phyloP scores from a whole-genome alignment of 2,888 invertebrate genomes.

The Volucella bombylans region DNA sequence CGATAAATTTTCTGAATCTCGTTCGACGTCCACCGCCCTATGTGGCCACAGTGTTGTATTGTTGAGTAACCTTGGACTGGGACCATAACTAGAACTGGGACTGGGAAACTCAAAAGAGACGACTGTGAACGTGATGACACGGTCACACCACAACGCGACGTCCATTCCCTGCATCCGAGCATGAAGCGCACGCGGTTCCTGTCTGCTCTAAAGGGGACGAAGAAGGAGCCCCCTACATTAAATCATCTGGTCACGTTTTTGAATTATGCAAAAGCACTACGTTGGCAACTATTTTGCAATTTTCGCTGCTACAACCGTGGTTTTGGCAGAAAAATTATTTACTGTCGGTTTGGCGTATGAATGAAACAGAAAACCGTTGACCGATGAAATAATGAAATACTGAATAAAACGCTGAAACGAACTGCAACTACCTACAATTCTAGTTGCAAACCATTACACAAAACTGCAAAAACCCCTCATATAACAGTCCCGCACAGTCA shows the following conservation, averaged over 20 bases:
- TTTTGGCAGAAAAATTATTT: constrained; percentile 61
- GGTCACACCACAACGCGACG: constrained; percentile 20
- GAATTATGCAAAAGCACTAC: constrained; percentile 64
- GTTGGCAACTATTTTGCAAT: constrained; percentile 59
- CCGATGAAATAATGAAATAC: neutral
- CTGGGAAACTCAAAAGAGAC: neutral
- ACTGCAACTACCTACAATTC: constrained; percentile 19
- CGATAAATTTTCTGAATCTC: constrained; percentile 45
- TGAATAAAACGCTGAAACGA: constrained; percentile 6
- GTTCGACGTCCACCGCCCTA: constrained; percentile 18
- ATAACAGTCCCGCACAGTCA: constrained; percentile 55
- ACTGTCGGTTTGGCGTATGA: constrained; percentile 29
- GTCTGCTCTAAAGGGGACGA: neutral
- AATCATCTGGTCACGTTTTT: constrained; percentile 70
- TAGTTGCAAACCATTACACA: too few species aligned
- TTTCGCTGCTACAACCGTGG: constrained; percentile 40
- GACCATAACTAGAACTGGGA: neutral
- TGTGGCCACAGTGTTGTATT: neutral
- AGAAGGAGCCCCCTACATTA: constrained; percentile 47
- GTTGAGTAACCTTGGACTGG: neutral
- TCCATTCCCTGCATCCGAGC: constrained; percentile 6
- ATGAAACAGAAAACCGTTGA: constrained; percentile 6
- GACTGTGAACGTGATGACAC: neutral
- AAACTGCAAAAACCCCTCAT: neutral
- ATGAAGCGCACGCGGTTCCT: neutral